Conservation (phyloP, 2,888 invertebrate genomes). For the Agrenia bidenticulata region DNA sequence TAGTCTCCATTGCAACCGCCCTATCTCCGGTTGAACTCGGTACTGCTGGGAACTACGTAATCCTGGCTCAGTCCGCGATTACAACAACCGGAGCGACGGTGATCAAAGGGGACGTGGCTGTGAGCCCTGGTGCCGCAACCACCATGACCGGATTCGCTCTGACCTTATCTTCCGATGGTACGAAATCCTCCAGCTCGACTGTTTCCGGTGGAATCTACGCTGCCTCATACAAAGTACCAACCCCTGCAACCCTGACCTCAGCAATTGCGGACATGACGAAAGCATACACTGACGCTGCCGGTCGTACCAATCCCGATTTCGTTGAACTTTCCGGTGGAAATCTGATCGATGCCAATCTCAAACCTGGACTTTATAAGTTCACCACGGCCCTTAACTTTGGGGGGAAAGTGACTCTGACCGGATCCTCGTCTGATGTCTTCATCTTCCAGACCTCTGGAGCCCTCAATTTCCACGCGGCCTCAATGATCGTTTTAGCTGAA, state of each 20-base stretch:
- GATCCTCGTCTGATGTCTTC: slow-evolving; percentile 4
- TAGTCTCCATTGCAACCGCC: too few relatives aligned
- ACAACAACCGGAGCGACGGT: slow-evolving; percentile 10
- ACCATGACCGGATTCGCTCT: slow-evolving; percentile 15
- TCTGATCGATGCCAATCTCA: background rate
- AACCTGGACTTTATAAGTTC: slow-evolving; percentile 17
- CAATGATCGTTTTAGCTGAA: slow-evolving; percentile 4
- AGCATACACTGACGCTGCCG: slow-evolving; percentile 18
- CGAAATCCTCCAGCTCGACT: slow-evolving; percentile 6
- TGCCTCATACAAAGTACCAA: slow-evolving; percentile 7
- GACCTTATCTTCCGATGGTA: background rate
- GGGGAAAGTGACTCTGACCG: slow-evolving; percentile 9
- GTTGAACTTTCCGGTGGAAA: background rate
- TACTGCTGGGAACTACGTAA: slow-evolving; percentile 12
- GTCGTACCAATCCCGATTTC: slow-evolving; percentile 11
- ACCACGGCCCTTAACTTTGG: slow-evolving; percentile 2
- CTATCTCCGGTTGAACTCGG: slow-evolving; percentile 15
- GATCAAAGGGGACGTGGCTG: slow-evolving; percentile 5
- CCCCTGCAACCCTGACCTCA: slow-evolving; percentile 6
- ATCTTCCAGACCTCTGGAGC: slow-evolving; percentile 15
- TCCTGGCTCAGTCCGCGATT: slow-evolving; percentile 13
- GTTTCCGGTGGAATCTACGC: slow-evolving; percentile 17
- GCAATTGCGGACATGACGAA: background rate
- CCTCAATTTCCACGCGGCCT: background rate
- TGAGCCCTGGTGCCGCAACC: slow-evolving; percentile 10